Percentiles rank a stretch among this genome's conserved stretches.
phyloP scores from a whole-genome alignment of 2,113 vertebrate species.

The Centrocercus urophasianus region DNA sequence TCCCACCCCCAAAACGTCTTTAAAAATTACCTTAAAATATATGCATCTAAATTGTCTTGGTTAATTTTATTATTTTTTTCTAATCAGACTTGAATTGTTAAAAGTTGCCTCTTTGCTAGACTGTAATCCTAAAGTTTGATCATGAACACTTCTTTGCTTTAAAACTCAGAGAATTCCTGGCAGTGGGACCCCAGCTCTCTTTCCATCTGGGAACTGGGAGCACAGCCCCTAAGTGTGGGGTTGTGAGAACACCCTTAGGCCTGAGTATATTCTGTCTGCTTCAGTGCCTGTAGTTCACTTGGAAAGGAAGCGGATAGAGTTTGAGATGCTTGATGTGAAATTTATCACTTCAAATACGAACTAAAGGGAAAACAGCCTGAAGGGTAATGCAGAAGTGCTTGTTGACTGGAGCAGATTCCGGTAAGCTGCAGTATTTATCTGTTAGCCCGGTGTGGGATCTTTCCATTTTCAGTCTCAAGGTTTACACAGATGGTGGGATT shows the following conservation, averaged over 20 bases:
- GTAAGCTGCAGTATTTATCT: not conserved
- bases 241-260: not conserved
- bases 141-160: not conserved
- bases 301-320: not conserved
- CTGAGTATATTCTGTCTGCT: not conserved
- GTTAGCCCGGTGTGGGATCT: not conserved
- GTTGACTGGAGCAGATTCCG: not conserved
- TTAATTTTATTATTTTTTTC: not conserved
- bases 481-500: accelerated
- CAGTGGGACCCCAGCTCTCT: not conserved
- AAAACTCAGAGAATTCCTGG: not conserved
- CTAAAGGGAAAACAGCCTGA: not conserved
- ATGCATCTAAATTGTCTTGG: not conserved
- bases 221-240: not conserved
- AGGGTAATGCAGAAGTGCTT: not conserved
- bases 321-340: not conserved
- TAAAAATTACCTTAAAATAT: not conserved
- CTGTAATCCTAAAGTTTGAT: not conserved
- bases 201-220: not conserved
- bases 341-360: not conserved
- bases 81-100: not conserved
- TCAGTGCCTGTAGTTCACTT: not conserved
- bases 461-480: not conserved
- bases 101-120: not conserved
- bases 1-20: not conserved